Evolutionary conservation across 1,140 invertebrate species (phyloP), one percentile per base, ranked within the genome.

Genomic region (Drosophila melanica): DNA sequence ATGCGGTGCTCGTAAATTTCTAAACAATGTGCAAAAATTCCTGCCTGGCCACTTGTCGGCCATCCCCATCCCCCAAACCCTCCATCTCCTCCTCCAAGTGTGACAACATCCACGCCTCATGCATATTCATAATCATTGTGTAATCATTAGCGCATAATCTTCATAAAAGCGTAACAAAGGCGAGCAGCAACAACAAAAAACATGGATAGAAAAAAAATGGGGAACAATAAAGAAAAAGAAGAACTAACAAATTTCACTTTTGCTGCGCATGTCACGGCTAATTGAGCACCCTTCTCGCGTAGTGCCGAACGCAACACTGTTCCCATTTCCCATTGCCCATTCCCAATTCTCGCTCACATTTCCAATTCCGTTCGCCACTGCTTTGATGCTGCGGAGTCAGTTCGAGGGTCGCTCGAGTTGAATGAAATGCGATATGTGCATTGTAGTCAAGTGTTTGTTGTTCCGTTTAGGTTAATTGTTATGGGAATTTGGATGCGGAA

Each of bases 41-140:
- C 53, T 59, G 75, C 58, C 27, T 33, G 44, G 60, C 68, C 82
- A 86, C 82, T 86, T 86, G 82, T 87, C 82, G 75, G 14, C 39
- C 7, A 2, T 16, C 37, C 27, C n/a, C 23, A 10, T 23, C 57
- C 42, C 16, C 11, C 1, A 16, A 9, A 37, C 10, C 11, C 10
- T 39, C 18, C 27, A 0, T 1, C 39, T 20, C 4, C 50, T 16
- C 12, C n/a, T 16, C 54, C 62, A 11, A 16, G 14, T 51, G 33
- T 20, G 45, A 69, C 66, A 63, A 69, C 48, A 69, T 63, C n/a
- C 60, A 64, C 41, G 66, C 66, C 76, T 87, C 79, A 89, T 89
- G 85, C 84, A 89, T 89, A 89, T 89, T 90, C 82, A 90, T 91
- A 91, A 91, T 91, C 90, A 91, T 91, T 91, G 90, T 90, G 86